Base-by-base conservation (phyloP, 2,797 vertebrate species). In the Scomberomorus guttatus region DNA sequence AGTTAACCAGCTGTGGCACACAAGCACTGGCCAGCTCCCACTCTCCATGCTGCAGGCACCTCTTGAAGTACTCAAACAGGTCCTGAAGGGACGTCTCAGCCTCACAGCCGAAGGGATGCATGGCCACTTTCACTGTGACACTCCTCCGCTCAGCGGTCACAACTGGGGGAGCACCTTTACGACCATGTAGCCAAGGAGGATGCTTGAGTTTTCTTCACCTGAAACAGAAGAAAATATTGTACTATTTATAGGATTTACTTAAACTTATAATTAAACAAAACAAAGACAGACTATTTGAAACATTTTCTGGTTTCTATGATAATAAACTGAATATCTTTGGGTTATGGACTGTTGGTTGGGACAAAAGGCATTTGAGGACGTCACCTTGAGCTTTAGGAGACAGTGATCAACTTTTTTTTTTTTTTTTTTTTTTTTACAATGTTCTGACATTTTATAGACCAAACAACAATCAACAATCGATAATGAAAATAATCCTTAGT, bases 21-120 rank as follows among this genome's bases (percentile, higher is more conserved):
- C 97, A 99, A 27, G 98, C 97, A 46, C 92, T 95, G 0, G 97
- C 97, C 65, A 99, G 92, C 91, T 97, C 97, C 98, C 97, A 99
- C 85, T 97, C 95, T 10, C 96, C 97, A 3, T 88, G 93, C 80
- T 75, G 93, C 34, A 98, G 84, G 74, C 97, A 97, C 75, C 94
- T 94, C 25, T 95, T 96, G 92, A 99, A 99, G 86, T 97, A 97
- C 6, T 56, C 88, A 20, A 97, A 97, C 39, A 99, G 96, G 73
- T 93, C 94, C 86, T 94, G 92, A 52, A 96, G 90, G 1, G 97
- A 98, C 10, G 90, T 95, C 71, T 93, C 93, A 32, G 96, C 95
- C 80, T 99, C 98, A 0, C 90, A 88, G 73, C 97, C 96, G 32
- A 97, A 97, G 0, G 96, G 95, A 91, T 95, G 93, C 96, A 96